These are phyloP conservation scores for Celastrina argiolus DNA, from an alignment of 2,888 invertebrate genomes.

Conservation along the genomic window DNA sequence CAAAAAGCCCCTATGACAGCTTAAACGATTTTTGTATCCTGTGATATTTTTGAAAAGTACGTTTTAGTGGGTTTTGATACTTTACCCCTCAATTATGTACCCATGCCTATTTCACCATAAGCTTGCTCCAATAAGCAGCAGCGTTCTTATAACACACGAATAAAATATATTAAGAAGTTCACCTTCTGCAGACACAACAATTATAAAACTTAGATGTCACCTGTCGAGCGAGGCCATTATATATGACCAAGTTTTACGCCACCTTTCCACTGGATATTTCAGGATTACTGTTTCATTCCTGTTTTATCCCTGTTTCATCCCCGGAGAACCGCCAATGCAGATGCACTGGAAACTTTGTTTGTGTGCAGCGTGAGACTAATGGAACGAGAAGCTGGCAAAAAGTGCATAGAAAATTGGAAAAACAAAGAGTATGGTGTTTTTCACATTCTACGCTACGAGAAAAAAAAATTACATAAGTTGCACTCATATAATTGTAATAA, in stretches of 20 bases:
- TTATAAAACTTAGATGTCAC: not conserved
- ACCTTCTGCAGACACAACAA: no score
- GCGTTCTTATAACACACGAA: no score
- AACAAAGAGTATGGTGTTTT: not conserved
- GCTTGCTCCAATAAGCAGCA: no score
- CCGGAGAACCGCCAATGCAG: not conserved
- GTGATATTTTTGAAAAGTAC: no score
- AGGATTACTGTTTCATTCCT: conserved; percentile 26
- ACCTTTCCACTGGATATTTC: conserved; percentile 20
- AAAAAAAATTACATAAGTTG: no score
- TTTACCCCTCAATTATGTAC: no score
- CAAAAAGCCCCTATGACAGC: no score
- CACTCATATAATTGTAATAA: no score
- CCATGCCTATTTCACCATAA: no score
- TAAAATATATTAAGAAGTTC: no score
- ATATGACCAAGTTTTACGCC: not conserved
- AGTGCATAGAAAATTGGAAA: not conserved
- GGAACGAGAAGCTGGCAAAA: not conserved
- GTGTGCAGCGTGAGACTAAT: not conserved
- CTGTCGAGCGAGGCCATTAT: not conserved
- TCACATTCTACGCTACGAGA: not conserved
- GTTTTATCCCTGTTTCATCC: conserved; percentile 16
- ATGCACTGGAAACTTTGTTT: conserved; percentile 15
- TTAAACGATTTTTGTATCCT: no score
- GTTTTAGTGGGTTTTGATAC: no score